These are phyloP conservation scores for Mobula hypostoma DNA, from an alignment of 2,113 vertebrate genomes.

Conservation along the genomic window DNA sequence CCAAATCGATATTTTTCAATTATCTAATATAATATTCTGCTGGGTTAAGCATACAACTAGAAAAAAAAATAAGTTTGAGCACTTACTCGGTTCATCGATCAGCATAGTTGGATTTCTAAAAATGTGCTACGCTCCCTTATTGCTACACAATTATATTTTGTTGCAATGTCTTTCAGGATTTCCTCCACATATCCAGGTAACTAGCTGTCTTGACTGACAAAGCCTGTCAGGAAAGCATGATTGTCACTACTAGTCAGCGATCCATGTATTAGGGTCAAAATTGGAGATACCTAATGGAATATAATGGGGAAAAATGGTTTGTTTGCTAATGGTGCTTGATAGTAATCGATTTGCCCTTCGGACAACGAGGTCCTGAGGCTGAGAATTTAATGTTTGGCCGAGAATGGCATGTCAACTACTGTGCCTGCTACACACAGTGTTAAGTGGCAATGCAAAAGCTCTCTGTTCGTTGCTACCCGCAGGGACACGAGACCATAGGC, in stretches of 20 bases:
- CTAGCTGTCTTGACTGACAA: background rate
- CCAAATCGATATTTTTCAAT: too few relatives aligned
- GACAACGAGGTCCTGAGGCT: background rate
- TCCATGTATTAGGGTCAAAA: background rate
- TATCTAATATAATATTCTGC: too few relatives aligned
- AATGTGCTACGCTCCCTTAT: fast-evolving
- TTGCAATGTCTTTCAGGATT: background rate
- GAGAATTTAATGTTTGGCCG: background rate
- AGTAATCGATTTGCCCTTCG: too few relatives aligned
- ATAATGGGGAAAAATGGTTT: too few relatives aligned
- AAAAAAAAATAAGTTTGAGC: background rate
- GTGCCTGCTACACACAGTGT: background rate
- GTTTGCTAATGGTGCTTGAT: too few relatives aligned
- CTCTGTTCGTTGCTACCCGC: background rate
- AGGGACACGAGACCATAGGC: background rate
- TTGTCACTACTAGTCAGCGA: too few relatives aligned
- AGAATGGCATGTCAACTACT: background rate
- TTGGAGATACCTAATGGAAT: background rate
- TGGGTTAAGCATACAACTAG: background rate
- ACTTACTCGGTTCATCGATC: background rate
- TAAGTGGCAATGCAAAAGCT: background rate
- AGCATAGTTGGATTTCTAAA: background rate
- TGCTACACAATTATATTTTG: background rate
- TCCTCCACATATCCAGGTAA: background rate
- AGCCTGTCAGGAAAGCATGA: fast-evolving